Evolutionary conservation across 2,113 vertebrate genomes (phyloP), one percentile per base, ranked within the genome.

Genomic region (Cyprinodon tularosa): DNA sequence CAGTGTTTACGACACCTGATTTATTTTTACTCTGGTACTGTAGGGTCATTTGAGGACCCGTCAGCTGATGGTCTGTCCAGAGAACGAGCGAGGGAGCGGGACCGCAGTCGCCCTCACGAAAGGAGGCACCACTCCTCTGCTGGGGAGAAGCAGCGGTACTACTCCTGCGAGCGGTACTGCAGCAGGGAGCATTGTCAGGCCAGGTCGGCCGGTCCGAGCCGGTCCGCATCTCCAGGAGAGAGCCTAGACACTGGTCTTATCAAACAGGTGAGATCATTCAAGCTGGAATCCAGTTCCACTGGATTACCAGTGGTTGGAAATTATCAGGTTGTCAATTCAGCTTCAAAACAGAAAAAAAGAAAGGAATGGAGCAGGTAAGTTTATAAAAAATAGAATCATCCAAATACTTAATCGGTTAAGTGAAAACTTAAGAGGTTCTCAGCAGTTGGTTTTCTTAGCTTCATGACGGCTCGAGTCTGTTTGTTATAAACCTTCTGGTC

Each of bases 161-260:
- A 98, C 84, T 99, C 98, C 44, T 98, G 97, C 0, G 98, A 99
- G 83, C 96, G 97, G 64, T 98, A 97, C 0, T 95, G 97, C 84
- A 94, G 94, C 93, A 94, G 95, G 14, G 97, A 99, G 71, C 94
- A 91, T 11, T 89, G 89, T 6, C 95, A 96, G 57, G 90, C 96
- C 90, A 94, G 93, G 77, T 96, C 96, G 3, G 92, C 95, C 0
- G 94, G 96, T 3, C 93, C 95, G 63, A 99, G 98, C 78, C 92
- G 97, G 53, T 96, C 97, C 69, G 92, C 96, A 0, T 98, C 97
- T 0, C 97, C 97, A 0, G 95, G 94, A 0, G 94, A 96, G 2
- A 94, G 90, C 38, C 95, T 89, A 0, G 96, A 96, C 69, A 88
- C 91, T 0, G 92, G 90, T 39, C 85, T 94, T 17, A 90, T 94